phyloP scores from a whole-genome alignment of 2,888 invertebrate genomes.

The Bombylius major region DNA sequence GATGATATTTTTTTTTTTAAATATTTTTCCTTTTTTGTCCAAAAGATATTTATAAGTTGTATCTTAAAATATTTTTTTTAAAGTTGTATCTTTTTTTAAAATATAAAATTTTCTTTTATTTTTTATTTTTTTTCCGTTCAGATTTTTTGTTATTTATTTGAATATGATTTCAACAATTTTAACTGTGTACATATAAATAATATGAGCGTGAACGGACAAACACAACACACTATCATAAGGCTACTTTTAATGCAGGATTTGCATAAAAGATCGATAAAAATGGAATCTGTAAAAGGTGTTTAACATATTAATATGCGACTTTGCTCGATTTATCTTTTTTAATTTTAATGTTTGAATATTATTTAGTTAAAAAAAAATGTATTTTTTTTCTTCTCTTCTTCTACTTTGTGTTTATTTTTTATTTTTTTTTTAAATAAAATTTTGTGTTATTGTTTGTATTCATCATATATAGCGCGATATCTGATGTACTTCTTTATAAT shows the following conservation, averaged over 20 bases:
- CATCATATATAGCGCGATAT: no score
- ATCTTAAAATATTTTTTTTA: no score
- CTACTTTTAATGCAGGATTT: constrained; percentile 6
- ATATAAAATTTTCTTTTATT: not conserved
- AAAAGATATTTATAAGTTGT: no score
- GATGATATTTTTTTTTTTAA: no score
- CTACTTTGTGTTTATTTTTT: no score
- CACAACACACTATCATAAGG: not conserved
- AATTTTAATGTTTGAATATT: not conserved
- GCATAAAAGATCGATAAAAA: constrained; percentile 13
- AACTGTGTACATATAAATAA: not conserved
- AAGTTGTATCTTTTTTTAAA: no score
- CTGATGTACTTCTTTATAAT: no score
- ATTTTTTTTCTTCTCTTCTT: no score
- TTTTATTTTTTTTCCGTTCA: not conserved
- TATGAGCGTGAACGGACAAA: not conserved
- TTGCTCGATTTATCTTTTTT: constrained; percentile 11
- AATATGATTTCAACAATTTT: not conserved
- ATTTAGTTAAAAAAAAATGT: no score
- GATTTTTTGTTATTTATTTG: not conserved
- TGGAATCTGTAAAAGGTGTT: constrained; percentile 10
- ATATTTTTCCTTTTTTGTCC: no score
- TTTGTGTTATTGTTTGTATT: no score
- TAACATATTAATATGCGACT: constrained; percentile 12
- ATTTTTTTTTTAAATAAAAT: not conserved